Conservation (phyloP, 2,888 invertebrate genomes). For the Cistogaster globosa region DNA sequence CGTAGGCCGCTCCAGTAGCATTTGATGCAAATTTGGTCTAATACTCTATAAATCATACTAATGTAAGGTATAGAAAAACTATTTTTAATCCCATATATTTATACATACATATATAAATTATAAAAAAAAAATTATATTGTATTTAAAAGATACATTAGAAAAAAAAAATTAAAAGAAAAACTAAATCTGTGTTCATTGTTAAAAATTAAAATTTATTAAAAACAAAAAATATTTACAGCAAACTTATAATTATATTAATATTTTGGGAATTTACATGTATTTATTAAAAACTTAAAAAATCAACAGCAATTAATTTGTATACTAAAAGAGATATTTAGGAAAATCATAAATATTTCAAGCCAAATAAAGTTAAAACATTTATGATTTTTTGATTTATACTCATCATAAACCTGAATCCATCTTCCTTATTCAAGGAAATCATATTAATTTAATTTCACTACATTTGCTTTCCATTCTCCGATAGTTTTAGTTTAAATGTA, state of each 20-base stretch:
- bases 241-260: slow-evolving; percentile 38
- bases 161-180: slow-evolving; percentile 44
- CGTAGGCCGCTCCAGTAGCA: slow-evolving; percentile 81
- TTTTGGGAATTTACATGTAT: slow-evolving; percentile 71
- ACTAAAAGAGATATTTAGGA: slow-evolving; percentile 7
- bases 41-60: slow-evolving; percentile 41
- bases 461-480: too few relatives aligned
- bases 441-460: too few relatives aligned
- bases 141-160: slow-evolving; percentile 32
- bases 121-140: slow-evolving; percentile 27
- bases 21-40: slow-evolving; percentile 75
- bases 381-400: too few relatives aligned
- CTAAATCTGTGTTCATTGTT: slow-evolving; percentile 70
- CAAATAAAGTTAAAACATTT: background rate
- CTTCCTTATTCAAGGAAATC: too few relatives aligned
- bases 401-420: too few relatives aligned
- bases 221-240: slow-evolving; percentile 56
- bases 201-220: slow-evolving; percentile 46
- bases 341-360: background rate
- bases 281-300: slow-evolving; percentile 28
- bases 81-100: slow-evolving; percentile 32
- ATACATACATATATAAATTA: background rate
- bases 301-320: slow-evolving; percentile 29
- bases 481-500: too few relatives aligned
- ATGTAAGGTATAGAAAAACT: slow-evolving; percentile 34